Evolutionary conservation across 1,140 invertebrate genomes (phyloP), one percentile per base, ranked within the genome.

Genomic region (Bombus superbus): DNA sequence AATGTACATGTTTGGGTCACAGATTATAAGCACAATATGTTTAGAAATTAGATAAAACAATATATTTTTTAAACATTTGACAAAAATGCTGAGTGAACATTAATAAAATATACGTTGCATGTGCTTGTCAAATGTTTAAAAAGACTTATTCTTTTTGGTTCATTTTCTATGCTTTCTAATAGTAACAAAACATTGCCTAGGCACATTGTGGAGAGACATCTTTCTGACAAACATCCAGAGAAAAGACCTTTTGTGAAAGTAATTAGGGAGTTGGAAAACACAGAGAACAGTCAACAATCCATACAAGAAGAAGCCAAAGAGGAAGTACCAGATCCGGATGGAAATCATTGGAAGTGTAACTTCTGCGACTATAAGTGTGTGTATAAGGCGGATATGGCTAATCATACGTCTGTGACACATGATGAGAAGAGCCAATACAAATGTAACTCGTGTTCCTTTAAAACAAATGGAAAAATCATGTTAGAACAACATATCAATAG

Each of bases 281-380:
- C 95, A 8, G 94, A 95, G 25, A 89, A 90, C 9, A 89, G 89
- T 44, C 92, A 93, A 53, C 92, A 93, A 44, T 44, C 89, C 0
- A 6, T 91, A 2, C 74, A 62, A 57, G 84, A 88, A 69, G 88
- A 92, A 18, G 81, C 91, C 5, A 88, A 93, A 18, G 85, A 92
- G 15, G 91, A 92, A n/a, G 53, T 90, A 6, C 87, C 91, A 0
- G 93, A 95, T 82, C 91, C 89, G 1, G 94, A 94, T 53, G 93
- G 93, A 5, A 97, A 97, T 86, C 95, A 96, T 3, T 98, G 97
- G 97, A 96, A 96, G 68, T 97, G 97, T 91, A 96, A 96, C 72
- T 89, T 97, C 25, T 98, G 97, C 83, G 95, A 96, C 42, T 96
- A 96, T 79, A 96, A 96, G 66, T 96, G 96, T 81, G 93, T 96